A percentile compares a stretch with the other conserved stretches of the same genome.
phyloP scores from a whole-genome alignment of 2,888 invertebrate species.

The Cordilura impudica region DNA sequence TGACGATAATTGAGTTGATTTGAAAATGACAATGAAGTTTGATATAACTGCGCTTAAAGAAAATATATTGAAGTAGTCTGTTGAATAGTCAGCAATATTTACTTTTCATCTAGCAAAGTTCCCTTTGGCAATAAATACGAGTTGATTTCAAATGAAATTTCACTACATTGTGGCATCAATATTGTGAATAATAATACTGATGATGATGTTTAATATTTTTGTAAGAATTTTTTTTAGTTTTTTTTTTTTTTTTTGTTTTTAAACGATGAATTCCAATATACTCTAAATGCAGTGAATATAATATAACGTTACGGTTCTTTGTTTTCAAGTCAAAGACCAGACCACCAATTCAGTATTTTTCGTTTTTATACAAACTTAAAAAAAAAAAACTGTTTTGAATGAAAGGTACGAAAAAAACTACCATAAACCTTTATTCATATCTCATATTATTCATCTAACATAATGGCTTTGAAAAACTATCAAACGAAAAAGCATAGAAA shows the following conservation, averaged over 20 bases:
- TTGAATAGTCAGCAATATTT: slow-evolving; percentile 15
- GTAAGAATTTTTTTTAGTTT: neutral
- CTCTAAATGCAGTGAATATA: neutral
- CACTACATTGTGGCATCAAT: slow-evolving; percentile 1
- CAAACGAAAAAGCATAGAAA: neutral
- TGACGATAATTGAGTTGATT: slow-evolving; percentile 17
- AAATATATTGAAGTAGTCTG: neutral
- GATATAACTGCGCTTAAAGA: neutral
- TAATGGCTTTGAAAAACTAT: slow-evolving; percentile 1
- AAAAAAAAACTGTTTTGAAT: neutral
- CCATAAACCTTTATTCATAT: neutral
- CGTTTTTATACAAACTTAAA: neutral
- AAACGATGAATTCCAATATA: neutral
- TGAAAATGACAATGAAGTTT: slow-evolving; percentile 26
- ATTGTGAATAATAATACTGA: neutral
- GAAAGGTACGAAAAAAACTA: neutral
- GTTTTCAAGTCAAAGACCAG: neutral
- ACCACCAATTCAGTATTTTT: neutral
- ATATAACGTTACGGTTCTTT: neutral
- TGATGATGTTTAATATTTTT: neutral
- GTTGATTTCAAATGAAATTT: neutral
- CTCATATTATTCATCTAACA: neutral
- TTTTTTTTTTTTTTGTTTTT: neutral
- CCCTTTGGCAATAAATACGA: slow-evolving; percentile 3
- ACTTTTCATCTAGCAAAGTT: neutral